These are phyloP conservation scores for Himantopus leucocephalus DNA, from an alignment of 2,113 vertebrate species.

Conservation along the genomic window DNA sequence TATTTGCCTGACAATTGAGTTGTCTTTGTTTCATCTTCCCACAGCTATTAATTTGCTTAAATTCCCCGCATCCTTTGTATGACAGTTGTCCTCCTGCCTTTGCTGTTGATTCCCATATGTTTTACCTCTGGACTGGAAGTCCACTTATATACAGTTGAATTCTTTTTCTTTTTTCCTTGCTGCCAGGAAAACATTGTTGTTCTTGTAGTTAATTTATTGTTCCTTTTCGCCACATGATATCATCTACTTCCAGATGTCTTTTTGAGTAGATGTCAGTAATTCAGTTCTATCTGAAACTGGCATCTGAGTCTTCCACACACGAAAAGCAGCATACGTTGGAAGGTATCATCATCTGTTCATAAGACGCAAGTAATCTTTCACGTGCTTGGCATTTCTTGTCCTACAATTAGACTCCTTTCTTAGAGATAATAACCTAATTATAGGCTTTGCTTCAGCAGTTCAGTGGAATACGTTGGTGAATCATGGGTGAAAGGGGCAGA, in stretches of 20 bases:
- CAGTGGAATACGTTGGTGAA: background rate
- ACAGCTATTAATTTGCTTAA: conserved; percentile 57
- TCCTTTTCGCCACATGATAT: conserved; percentile 38
- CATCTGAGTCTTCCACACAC: conserved; percentile 4
- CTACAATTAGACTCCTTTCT: background rate
- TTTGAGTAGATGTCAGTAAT: conserved; percentile 45
- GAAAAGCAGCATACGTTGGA: background rate
- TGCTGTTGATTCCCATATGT: conserved; percentile 51
- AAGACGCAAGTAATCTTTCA: background rate
- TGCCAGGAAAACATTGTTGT: conserved; percentile 25
- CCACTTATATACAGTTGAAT: background rate
- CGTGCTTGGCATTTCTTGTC: conserved; percentile 7
- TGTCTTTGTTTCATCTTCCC: conserved; percentile 67
- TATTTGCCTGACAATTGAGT: conserved; percentile 51
- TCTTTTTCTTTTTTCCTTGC: background rate
- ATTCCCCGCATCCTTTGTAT: conserved; percentile 36
- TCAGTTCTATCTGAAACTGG: conserved; percentile 45
- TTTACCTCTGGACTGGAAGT: conserved; percentile 27
- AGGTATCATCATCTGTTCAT: background rate
- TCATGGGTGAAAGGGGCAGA: background rate
- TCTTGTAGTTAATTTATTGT: conserved; percentile 52
- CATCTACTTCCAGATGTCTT: conserved; percentile 64
- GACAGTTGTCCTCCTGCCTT: conserved; percentile 25
- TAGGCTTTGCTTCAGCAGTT: conserved; percentile 26
- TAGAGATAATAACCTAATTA: conserved; percentile 36